Percentiles rank a stretch among this genome's conserved stretches.
Evolutionary conservation across 2,797 vertebrate genomes (phyloP).

Genomic region (Cyprinodon diabolis): DNA sequence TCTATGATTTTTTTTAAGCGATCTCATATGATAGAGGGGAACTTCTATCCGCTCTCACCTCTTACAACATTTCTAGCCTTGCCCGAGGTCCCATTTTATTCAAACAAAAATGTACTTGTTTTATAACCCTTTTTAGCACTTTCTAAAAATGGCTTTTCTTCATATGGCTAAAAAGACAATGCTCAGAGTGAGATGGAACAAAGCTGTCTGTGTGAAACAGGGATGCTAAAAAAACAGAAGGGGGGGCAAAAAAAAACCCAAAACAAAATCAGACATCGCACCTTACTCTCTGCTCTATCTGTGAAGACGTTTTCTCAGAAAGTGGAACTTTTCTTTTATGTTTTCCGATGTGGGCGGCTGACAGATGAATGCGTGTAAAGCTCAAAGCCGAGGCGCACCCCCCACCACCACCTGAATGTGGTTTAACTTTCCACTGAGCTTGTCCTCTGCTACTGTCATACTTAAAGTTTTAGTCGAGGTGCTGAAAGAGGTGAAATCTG

Average conservation of each 20-base stretch:
- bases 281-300: neutral
- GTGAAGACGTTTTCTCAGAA: conserved; percentile 66
- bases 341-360: conserved; percentile 71
- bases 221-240: conserved; percentile 6
- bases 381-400: conserved; percentile 29
- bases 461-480: neutral
- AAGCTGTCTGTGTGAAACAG: neutral
- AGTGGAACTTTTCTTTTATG: conserved; percentile 44
- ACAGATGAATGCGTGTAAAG: conserved; percentile 30
- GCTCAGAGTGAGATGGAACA: neutral
- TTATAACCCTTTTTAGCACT: neutral
- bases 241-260: conserved; percentile 18
- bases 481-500: conserved; percentile 30
- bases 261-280: conserved; percentile 3
- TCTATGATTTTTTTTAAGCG: neutral
- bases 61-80: no score
- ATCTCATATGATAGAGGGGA: neutral
- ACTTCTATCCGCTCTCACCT: neutral
- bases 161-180: neutral
- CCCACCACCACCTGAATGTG: conserved; percentile 50
- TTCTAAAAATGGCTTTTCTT: neutral
- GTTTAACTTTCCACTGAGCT: conserved; percentile 62
- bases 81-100: neutral
- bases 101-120: neutral
- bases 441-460: conserved; percentile 35